A percentile compares a stretch with the other conserved stretches of the same genome.
phyloP scores from a whole-genome alignment of 1,140 invertebrate species.

The Cyclargus thomasi region DNA sequence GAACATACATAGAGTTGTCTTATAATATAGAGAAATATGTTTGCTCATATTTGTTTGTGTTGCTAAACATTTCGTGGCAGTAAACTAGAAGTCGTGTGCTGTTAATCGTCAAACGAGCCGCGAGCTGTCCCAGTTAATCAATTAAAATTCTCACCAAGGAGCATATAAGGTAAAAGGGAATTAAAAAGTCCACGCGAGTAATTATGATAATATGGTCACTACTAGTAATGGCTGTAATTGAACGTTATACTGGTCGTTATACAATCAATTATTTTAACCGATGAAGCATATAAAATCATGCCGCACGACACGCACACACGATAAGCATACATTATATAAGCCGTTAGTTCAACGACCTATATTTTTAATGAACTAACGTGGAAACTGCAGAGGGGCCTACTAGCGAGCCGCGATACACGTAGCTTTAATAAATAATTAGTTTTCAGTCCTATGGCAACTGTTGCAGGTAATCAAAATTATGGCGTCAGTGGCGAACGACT shows the following conservation, averaged over 20 bases:
- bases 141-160: not conserved
- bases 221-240: slow-evolving; percentile 23
- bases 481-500: too few relatives aligned
- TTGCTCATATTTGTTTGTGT: too few relatives aligned
- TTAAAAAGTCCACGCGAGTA: not conserved
- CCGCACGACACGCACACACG: slow-evolving; percentile 39
- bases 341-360: slow-evolving; percentile 62
- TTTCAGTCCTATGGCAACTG: slow-evolving; percentile 18
- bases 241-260: slow-evolving; percentile 18
- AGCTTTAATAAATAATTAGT: slow-evolving; percentile 20
- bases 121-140: not conserved
- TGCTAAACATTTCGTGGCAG: too few relatives aligned
- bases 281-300: slow-evolving; percentile 33
- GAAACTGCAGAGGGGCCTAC: not conserved
- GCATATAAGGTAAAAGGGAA: not conserved
- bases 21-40: too few relatives aligned
- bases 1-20: too few relatives aligned
- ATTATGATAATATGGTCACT: slow-evolving; percentile 21
- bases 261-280: slow-evolving; percentile 36
- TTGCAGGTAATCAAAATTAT: too few relatives aligned
- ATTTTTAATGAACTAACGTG: slow-evolving; percentile 37
- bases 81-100: too few relatives aligned
- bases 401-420: not conserved
- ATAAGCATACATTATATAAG: slow-evolving; percentile 41
- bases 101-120: not conserved